Conservation (phyloP, 2,113 vertebrate species). For the Otocyon megalotis region DNA sequence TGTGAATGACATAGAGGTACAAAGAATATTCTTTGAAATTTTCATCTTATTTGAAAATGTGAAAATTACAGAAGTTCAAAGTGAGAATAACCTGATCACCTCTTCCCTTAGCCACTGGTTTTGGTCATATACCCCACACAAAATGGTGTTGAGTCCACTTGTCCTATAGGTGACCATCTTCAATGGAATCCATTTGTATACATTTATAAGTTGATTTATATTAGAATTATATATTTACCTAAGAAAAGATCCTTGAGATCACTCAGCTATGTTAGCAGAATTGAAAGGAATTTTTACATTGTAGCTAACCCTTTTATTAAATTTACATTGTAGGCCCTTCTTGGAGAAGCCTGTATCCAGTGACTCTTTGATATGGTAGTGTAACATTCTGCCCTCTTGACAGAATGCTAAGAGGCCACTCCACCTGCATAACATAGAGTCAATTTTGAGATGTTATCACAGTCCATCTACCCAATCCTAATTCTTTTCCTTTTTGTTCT, state of each 20-base stretch:
- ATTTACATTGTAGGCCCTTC: not conserved
- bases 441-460: not conserved
- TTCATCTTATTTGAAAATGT: not conserved
- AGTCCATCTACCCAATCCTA: not conserved
- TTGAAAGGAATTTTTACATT: not conserved
- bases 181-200: not conserved
- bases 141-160: not conserved
- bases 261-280: not conserved
- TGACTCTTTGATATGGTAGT: not conserved
- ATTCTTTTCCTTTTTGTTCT: not conserved
- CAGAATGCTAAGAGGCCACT: not conserved
- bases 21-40: not conserved
- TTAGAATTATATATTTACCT: not conserved
- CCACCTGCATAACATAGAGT: not conserved
- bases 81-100: not conserved
- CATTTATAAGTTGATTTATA: not conserved
- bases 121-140: not conserved
- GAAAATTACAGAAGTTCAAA: not conserved
- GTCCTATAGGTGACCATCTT: not conserved
- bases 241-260: not conserved
- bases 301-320: not conserved
- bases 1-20: not conserved
- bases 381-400: not conserved
- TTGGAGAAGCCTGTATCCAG: not conserved
- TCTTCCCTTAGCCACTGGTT: not conserved